Evolutionary conservation across 1,140 invertebrate species (phyloP).

Genomic region (Lucilia sericata): DNA sequence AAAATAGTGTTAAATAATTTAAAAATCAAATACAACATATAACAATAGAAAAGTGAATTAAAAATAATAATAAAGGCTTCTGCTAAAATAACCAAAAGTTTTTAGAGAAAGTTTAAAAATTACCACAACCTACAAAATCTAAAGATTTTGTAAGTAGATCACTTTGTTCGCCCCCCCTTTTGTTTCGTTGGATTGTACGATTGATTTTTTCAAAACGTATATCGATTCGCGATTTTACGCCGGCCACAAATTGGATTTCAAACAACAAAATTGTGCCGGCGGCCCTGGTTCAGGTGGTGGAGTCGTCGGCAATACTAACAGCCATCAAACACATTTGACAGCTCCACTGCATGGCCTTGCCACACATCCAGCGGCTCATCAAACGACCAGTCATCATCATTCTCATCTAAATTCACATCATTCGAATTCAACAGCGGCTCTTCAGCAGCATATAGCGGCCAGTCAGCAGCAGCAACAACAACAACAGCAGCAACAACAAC

Average conservation of each 20-base stretch:
- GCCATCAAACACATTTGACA: slow-evolving; percentile 42
- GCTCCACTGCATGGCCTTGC: slow-evolving; percentile 27
- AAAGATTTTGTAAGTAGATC: background rate
- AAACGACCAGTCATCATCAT: slow-evolving; percentile 44
- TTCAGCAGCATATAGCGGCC: slow-evolving; percentile 37
- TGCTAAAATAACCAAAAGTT: too few species aligned
- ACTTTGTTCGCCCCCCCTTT: background rate
- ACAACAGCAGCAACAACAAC: slow-evolving; percentile 55
- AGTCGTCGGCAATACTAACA: slow-evolving; percentile 65
- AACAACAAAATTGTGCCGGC: slow-evolving; percentile 69
- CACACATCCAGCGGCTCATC: slow-evolving; percentile 33
- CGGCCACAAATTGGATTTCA: slow-evolving; percentile 73
- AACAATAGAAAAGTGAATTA: too few species aligned
- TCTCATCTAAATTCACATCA: slow-evolving; percentile 42
- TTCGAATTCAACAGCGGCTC: slow-evolving; percentile 13
- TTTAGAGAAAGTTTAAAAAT: background rate
- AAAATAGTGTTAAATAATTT: too few species aligned
- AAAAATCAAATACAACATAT: too few species aligned
- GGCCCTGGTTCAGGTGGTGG: slow-evolving; percentile 68
- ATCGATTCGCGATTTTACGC: slow-evolving; percentile 68
- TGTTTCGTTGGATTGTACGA: slow-evolving; percentile 50
- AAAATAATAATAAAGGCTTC: too few species aligned
- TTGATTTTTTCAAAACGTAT: slow-evolving; percentile 67
- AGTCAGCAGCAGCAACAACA: slow-evolving; percentile 52
- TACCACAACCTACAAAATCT: background rate